Evolutionary conservation across 30 jellyfish, hydroid and myxozoan genomes (phyloP).

Genomic region (Aurelia aurita): DNA sequence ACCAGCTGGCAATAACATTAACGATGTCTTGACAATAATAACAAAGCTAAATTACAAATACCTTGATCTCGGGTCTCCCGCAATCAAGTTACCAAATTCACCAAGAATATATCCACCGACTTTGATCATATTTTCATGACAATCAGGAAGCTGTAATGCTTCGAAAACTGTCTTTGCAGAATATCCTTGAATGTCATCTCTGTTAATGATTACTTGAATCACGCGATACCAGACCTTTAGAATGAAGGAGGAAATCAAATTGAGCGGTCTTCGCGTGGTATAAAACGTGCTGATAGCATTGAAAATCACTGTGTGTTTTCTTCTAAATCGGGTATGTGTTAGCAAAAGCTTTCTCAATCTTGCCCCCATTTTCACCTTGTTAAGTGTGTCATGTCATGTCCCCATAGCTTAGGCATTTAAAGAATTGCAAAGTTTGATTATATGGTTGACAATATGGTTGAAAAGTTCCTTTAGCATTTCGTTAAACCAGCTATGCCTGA

Average conservation of each 20-base stretch:
- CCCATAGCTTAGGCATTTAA: no score
- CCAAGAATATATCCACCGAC: slow-evolving; percentile 97
- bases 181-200: slow-evolving; percentile 98
- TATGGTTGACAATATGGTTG: no score
- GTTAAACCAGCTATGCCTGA: no score
- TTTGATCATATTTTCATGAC: slow-evolving; percentile 96
- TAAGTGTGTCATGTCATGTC: no score
- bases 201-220: slow-evolving; percentile 92
- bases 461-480: no score
- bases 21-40: neutral
- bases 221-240: slow-evolving; percentile 98
- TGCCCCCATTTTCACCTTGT: no score
- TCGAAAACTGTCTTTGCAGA: slow-evolving; percentile 97
- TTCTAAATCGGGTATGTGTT: no score
- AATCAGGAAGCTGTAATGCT: slow-evolving; percentile 92
- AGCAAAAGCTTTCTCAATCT: no score
- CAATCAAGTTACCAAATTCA: slow-evolving; percentile 95
- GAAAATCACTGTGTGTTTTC: no score
- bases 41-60: neutral
- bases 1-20: neutral
- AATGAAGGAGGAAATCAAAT: neutral
- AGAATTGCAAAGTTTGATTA: no score
- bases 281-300: no score
- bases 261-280: no score
- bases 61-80: slow-evolving; percentile 99